Evolutionary conservation across 2,888 invertebrate species (phyloP), one percentile per base, ranked within the genome.

Genomic region (Morpho deidamia): DNA sequence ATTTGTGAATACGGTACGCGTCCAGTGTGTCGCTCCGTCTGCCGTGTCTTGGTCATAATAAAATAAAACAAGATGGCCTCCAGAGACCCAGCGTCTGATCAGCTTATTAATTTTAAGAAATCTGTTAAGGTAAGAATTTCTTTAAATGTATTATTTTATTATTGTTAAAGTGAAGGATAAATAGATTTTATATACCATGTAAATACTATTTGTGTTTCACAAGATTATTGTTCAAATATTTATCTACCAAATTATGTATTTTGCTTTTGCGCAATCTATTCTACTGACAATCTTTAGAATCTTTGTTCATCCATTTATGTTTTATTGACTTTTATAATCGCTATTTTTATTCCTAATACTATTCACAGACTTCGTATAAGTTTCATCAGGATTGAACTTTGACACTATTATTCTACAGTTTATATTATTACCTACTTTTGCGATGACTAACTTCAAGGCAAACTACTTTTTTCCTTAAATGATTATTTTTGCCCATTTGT

Each of bases 31-130:
- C 72, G 78, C 76, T 77, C 72, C 71, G 72, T 66, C 37, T 44
- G 44, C 41, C 33, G 35, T 46, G 11, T 14, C 14, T 2, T 23
- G 5, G 5, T 23, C 5, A 23, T 2, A 14, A 23, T 23, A 5
- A 42, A 32, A 39, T 43, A 46, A 45, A 56, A 59, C 50, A 66
- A 64, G 55, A 90, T 90, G 89, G 74, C 91, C 63, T 82, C 83
- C 59, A 90, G 93, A 62, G 92, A 93, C 64, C 90, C 92, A 46
- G 91, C 93, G 23, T 67, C 91, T 39, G 92, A 94, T 64, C 94
- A 94, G 76, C 86, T 94, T 51, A 84, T 89, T 61, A 85, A 91
- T 61, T 93, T 85, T 78, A 93, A 91, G 75, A 92, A 91, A 67
- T 71, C 73, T 44, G 69, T 91, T 43, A 91, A 92, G 91, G 94